A percentile compares a stretch with the other conserved stretches of the same genome.
These are phyloP conservation scores for Phoenoteleia sp. DNA, from an alignment of 2,888 invertebrate species.

Conservation along the genomic window DNA sequence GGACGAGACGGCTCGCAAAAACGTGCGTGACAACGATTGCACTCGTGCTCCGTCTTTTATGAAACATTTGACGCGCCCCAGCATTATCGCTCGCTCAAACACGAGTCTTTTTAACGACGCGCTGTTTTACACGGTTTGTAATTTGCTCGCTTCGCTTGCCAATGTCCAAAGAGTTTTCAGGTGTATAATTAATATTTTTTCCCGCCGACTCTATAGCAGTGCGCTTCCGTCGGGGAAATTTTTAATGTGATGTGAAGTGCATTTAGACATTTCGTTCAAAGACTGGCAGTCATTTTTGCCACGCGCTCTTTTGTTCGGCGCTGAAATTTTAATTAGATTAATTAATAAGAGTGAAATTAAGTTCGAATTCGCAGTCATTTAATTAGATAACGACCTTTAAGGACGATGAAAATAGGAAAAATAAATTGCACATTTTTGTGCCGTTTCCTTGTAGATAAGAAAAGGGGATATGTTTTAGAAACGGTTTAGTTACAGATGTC, in stretches of 20 bases:
- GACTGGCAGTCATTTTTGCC: background rate
- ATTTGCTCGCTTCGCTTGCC: background rate
- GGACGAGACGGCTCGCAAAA: background rate
- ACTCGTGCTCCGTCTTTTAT: slow-evolving; percentile 9
- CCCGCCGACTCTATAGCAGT: background rate
- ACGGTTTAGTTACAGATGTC: no score
- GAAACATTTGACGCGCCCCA: slow-evolving; percentile 12
- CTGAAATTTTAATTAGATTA: slow-evolving; percentile 25
- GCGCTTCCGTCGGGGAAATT: background rate
- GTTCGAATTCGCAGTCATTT: slow-evolving; percentile 9
- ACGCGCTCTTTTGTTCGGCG: background rate
- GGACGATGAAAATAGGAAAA: no score
- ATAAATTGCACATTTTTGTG: slow-evolving; percentile 2
- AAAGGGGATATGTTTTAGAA: no score
- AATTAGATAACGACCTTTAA: background rate
- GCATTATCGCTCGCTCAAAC: background rate
- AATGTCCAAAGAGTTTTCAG: background rate
- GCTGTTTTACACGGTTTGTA: background rate
- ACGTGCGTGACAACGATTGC: slow-evolving; percentile 28
- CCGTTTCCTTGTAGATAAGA: no score
- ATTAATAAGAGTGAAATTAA: slow-evolving; percentile 27
- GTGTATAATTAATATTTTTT: slow-evolving; percentile 23
- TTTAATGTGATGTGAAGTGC: background rate
- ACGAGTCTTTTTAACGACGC: background rate
- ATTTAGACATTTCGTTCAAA: slow-evolving; percentile 20